Evolutionary conservation across 2,113 vertebrate species (phyloP), one percentile per base, ranked within the genome.

Genomic region (Vidua chalybeata): DNA sequence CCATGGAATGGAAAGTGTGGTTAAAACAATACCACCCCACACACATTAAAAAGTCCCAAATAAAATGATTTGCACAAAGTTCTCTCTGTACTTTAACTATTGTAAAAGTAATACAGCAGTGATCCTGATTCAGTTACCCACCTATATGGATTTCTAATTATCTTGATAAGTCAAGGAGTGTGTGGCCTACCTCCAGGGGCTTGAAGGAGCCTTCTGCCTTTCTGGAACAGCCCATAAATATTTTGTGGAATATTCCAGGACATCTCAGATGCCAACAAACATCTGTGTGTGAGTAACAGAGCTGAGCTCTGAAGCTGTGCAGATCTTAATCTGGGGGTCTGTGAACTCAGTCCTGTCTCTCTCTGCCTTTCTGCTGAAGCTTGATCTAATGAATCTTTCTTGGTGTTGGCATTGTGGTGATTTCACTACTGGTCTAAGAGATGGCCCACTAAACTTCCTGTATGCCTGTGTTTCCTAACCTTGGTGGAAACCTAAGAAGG

Each of bases 41-140:
- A 46, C 17, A 61, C 1, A 6, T 31, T 19, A 52, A 43, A 67
- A 72, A 39, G 4, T 7, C 13, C 18, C 35, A 66, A 48, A 56
- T 26, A 87, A 67, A 85, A 67, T 6, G 5, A 39, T 77, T 89
- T 84, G 8, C 37, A 52, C 2, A 18, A 49, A n/a, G 3, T 52
- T 79, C 3, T 15, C 26, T 9, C 23, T 49, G 5, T 35, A 24
- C 6, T 48, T 41, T 55, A 75, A 28, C 16, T 64, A 6, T 61
- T 73, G 13, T 20, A 52, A 27, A 81, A 51, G 6, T 24, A 26
- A 21, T 15, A 19, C 8, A 41, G 30, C 12, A 59, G 9, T 27
- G 14, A 54, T 68, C 6, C 9, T 0, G 0, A 43, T 35, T 74
- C 51, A 15, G 5, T 43, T 59, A 67, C 4, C 11, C 22, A 61